Conservation (phyloP, 2,113 vertebrate genomes). For the Cinclus cinclus region DNA sequence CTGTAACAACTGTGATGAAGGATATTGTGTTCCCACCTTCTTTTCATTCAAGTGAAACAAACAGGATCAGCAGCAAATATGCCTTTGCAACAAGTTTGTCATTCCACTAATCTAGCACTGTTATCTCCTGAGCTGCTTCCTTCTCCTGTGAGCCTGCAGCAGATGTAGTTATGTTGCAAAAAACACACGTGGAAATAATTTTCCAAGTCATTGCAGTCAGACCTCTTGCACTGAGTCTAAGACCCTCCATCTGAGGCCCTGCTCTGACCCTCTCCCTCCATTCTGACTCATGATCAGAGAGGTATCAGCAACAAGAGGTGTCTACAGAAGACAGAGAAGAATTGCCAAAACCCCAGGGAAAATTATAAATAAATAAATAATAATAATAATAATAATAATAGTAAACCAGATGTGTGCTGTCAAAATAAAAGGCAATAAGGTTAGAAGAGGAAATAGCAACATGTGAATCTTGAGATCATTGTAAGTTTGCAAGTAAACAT, state of each 20-base stretch:
- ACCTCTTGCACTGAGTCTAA: neutral
- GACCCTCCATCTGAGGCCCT: neutral
- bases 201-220: neutral
- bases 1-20: neutral
- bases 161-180: neutral
- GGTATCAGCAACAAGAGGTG: neutral
- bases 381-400: neutral
- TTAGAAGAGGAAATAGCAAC: neutral
- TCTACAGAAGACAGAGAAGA: neutral
- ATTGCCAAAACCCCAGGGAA: neutral
- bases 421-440: neutral
- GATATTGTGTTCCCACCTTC: neutral
- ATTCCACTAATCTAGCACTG: slow-evolving; percentile 16
- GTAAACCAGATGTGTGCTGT: neutral
- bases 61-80: slow-evolving; percentile 25
- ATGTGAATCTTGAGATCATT: neutral
- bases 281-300: neutral
- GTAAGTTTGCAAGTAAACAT: too few species aligned
- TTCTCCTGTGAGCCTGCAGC: slow-evolving; percentile 1
- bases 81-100: slow-evolving; percentile 36
- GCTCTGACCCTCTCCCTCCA: neutral
- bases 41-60: slow-evolving; percentile 26
- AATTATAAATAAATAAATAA: too few species aligned
- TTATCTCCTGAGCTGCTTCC: slow-evolving; percentile 15
- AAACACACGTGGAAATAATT: neutral